A percentile compares a stretch with the other conserved stretches of the same genome.
Conservation (phyloP, 1,140 invertebrate species). For the Drosophila takahashii region DNA sequence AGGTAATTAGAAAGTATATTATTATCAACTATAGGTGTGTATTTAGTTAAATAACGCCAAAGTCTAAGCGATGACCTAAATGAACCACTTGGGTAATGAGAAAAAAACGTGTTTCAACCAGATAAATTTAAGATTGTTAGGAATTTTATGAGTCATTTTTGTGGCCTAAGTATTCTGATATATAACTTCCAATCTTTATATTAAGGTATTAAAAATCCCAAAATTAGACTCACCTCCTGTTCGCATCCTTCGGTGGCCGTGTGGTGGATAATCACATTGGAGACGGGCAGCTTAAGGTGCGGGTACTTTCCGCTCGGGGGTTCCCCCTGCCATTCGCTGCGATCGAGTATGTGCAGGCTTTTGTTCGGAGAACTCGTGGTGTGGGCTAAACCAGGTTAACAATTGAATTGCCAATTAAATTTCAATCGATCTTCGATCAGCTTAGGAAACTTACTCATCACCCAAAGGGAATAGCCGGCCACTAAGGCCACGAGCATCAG, state of each 20-base stretch:
- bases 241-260: constrained; percentile 86
- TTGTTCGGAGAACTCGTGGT: constrained; percentile 12
- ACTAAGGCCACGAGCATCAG: constrained; percentile 49
- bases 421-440: background rate
- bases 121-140: background rate
- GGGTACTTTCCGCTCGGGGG: constrained; percentile 84
- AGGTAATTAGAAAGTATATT: background rate
- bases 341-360: constrained; percentile 65
- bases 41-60: background rate
- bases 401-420: constrained; percentile 11
- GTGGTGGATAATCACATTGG: constrained; percentile 86
- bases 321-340: constrained; percentile 88
- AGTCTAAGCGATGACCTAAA: background rate
- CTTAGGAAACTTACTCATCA: constrained; percentile 50
- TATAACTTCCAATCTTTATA: too few species aligned
- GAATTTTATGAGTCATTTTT: background rate
- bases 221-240: constrained; percentile 82
- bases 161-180: background rate
- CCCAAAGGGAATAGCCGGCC: constrained; percentile 57
- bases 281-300: constrained; percentile 84
- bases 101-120: background rate
- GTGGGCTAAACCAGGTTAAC: constrained; percentile 32
- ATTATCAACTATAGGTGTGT: too few species aligned
- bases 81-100: too few species aligned
- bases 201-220: background rate